phyloP scores from a whole-genome alignment of 2,888 invertebrate genomes.

The Caenorhabditis virilis region DNA sequence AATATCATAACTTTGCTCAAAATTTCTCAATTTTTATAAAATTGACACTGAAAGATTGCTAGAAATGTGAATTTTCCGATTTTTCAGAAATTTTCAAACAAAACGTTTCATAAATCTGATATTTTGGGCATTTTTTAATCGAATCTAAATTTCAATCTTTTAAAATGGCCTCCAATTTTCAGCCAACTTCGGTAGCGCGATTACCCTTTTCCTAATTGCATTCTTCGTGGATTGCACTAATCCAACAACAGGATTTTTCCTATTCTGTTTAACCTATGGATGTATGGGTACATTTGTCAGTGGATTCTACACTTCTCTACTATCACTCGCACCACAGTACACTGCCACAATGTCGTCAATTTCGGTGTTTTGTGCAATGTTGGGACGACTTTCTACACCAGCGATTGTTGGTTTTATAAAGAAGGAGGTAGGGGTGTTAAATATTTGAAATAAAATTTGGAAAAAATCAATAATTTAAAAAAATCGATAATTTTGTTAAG shows the following conservation, averaged over 20 bases:
- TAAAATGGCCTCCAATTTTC: too few relatives aligned
- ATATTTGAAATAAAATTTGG: too few relatives aligned
- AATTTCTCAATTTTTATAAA: too few relatives aligned
- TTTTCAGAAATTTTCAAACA: too few relatives aligned
- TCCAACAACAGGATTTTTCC: slow-evolving; percentile 40
- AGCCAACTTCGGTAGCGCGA: slow-evolving; percentile 45
- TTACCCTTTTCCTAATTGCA: slow-evolving; percentile 44
- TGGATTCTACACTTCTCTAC: slow-evolving; percentile 55
- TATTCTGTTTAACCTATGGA: slow-evolving; percentile 49
- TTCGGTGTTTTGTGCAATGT: slow-evolving; percentile 51
- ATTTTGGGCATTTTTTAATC: too few relatives aligned
- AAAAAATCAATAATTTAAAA: slow-evolving; percentile 1
- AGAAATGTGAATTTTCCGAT: too few relatives aligned
- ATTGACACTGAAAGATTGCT: too few relatives aligned
- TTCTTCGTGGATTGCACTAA: slow-evolving; percentile 54
- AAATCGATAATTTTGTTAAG: slow-evolving; percentile 11
- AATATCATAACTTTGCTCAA: too few relatives aligned
- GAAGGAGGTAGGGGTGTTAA: slow-evolving; percentile 28
- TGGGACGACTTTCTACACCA: slow-evolving; percentile 47
- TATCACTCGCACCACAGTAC: slow-evolving; percentile 57
- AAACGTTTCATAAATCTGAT: too few relatives aligned
- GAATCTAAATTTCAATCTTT: too few relatives aligned
- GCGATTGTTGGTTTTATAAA: slow-evolving; percentile 45
- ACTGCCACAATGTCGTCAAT: slow-evolving; percentile 56
- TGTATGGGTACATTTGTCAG: slow-evolving; percentile 44